These are phyloP conservation scores for Esperia sulphurella DNA, from an alignment of 2,888 invertebrate genomes.

Conservation along the genomic window DNA sequence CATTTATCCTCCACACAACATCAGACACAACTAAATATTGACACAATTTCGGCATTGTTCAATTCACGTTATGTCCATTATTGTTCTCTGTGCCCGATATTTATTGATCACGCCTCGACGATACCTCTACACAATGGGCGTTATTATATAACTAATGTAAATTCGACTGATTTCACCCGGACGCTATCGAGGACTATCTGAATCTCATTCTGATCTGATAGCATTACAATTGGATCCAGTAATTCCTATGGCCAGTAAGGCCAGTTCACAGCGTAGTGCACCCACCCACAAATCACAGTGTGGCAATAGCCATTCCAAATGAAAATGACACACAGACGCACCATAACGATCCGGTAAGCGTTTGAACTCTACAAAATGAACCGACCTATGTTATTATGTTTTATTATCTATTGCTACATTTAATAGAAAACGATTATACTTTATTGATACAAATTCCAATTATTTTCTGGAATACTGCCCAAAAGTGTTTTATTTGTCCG, in stretches of 20 bases:
- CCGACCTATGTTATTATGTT: conserved; percentile 11
- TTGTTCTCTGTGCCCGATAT: conserved; percentile 25
- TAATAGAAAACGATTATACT: conserved; percentile 2
- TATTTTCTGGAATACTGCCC: conserved; percentile 1
- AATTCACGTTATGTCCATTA: conserved; percentile 5
- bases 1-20: not conserved
- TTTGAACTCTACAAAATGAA: conserved; percentile 5
- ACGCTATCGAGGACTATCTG: conserved; percentile 24
- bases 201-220: conserved; percentile 28
- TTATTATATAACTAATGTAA: conserved; percentile 35
- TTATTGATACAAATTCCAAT: conserved; percentile 3
- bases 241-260: conserved; percentile 47
- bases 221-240: conserved; percentile 23
- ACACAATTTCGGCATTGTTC: conserved; percentile 4
- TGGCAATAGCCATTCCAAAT: conserved; percentile 26
- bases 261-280: conserved; percentile 24
- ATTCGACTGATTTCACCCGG: conserved; percentile 27
- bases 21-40: conserved; percentile 2
- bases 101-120: conserved; percentile 39
- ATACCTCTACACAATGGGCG: conserved; percentile 28
- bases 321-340: conserved; percentile 14
- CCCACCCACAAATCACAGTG: conserved; percentile 29
- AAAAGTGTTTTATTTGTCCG: not conserved
- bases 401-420: conserved; percentile 3
- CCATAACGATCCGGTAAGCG: conserved; percentile 4